Evolutionary conservation across 2,888 invertebrate species (phyloP).

Genomic region (Caenorhabditis sulstoni): DNA sequence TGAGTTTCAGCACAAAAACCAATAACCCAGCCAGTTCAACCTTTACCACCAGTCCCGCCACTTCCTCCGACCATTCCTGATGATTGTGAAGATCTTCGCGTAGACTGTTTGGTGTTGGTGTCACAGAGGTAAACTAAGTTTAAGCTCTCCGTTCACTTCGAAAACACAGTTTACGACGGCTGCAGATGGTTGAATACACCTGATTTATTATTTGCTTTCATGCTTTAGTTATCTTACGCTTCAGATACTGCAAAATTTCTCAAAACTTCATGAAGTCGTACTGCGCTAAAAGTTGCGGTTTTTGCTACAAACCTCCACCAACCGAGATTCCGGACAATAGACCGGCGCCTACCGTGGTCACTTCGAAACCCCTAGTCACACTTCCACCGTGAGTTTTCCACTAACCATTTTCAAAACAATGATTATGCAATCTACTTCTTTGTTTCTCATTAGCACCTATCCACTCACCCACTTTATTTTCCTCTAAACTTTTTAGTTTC

Average conservation of each 20-base stretch:
- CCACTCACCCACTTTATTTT: background rate
- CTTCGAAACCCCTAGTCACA: conserved; percentile 71
- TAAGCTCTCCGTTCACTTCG: background rate
- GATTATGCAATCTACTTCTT: background rate
- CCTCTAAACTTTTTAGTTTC: conserved; percentile 34
- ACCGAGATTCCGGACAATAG: conserved; percentile 72
- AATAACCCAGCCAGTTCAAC: conserved; percentile 35
- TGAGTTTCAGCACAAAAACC: conserved; percentile 57
- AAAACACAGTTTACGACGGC: too few relatives aligned
- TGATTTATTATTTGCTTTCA: too few relatives aligned
- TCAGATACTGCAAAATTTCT: conserved; percentile 69
- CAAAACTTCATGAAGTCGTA: conserved; percentile 75
- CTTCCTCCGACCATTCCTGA: conserved; percentile 56
- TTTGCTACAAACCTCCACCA: conserved; percentile 75
- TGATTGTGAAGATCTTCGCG: conserved; percentile 79
- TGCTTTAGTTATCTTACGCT: too few relatives aligned
- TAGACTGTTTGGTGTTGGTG: conserved; percentile 73
- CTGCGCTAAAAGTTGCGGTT: conserved; percentile 78
- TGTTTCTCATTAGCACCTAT: background rate
- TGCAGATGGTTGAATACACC: too few relatives aligned
- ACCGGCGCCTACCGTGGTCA: conserved; percentile 68
- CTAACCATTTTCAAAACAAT: background rate
- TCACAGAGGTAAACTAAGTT: conserved; percentile 59
- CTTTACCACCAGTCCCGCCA: conserved; percentile 54
- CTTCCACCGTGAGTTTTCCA: conserved; percentile 61